phyloP scores from a whole-genome alignment of 2,113 vertebrate genomes.

The cat (Felis catus) region DNA sequence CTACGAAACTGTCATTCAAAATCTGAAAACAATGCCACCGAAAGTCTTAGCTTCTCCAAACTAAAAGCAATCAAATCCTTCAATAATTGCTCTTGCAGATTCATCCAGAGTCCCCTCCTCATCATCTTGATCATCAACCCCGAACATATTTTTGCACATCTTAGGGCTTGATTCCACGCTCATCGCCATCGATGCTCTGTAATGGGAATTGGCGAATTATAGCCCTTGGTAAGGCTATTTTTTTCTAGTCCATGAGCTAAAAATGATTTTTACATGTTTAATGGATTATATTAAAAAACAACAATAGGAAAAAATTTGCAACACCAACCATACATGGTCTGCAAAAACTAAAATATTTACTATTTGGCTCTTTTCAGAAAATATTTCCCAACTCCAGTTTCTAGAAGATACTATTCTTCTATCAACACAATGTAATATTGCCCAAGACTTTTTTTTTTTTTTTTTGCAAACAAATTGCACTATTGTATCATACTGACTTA shows the following conservation, averaged over 20 bases:
- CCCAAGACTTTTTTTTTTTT: background rate
- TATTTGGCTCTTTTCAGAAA: conserved; percentile 32
- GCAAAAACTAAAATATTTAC: conserved; percentile 22
- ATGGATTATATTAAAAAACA: background rate
- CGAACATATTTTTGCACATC: background rate
- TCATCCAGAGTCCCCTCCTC: background rate
- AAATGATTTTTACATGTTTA: background rate
- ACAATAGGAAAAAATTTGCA: background rate
- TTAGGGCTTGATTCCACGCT: background rate
- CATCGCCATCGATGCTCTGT: background rate
- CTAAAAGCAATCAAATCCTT: background rate
- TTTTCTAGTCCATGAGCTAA: background rate
- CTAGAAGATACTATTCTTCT: conserved; percentile 5
- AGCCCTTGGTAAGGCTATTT: background rate
- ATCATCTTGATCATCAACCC: background rate
- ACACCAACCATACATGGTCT: background rate
- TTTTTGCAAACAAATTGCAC: background rate
- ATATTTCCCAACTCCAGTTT: background rate
- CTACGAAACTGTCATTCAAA: background rate
- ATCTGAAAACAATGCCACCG: background rate
- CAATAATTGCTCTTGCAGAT: background rate
- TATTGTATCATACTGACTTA: background rate
- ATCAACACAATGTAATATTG: background rate
- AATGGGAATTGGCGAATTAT: background rate
- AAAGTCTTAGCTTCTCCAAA: background rate